phyloP scores from a whole-genome alignment of 2,888 invertebrate species.

The Seira sanloemensis region DNA sequence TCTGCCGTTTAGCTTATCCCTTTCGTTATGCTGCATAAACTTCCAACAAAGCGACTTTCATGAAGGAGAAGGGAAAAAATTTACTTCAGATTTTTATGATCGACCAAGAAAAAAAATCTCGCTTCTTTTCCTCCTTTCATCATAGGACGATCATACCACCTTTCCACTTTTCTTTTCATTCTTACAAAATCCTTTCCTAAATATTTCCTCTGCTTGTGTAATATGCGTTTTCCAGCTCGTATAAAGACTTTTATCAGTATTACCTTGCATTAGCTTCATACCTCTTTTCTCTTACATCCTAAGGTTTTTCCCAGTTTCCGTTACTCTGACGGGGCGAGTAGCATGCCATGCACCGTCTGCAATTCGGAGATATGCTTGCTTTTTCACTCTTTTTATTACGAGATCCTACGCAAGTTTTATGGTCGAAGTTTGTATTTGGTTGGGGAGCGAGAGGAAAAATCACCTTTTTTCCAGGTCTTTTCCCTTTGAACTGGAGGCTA shows the following conservation, averaged over 20 bases:
- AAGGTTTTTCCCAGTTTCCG: too few species aligned
- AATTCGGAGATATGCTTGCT: background rate
- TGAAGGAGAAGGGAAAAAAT: background rate
- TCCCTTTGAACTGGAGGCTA: background rate
- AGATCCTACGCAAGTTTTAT: background rate
- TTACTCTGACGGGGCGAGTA: too few species aligned
- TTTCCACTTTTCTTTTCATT: background rate
- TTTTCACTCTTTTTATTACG: background rate
- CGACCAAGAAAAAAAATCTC: background rate
- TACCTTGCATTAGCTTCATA: background rate
- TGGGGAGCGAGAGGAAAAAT: background rate
- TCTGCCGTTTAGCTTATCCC: background rate
- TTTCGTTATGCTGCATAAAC: slow-evolving; percentile 1
- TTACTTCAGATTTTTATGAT: slow-evolving; percentile 4
- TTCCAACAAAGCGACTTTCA: background rate
- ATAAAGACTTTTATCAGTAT: background rate
- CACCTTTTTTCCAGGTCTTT: background rate
- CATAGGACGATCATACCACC: background rate
- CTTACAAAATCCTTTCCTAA: too few species aligned
- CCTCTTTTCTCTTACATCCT: background rate
- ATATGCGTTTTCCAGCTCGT: background rate
- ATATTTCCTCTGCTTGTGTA: background rate
- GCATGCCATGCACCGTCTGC: too few species aligned
- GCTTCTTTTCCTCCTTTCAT: background rate
- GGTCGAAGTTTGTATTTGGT: background rate